Conservation (phyloP, 2,888 invertebrate species). For the Ectobius pallidus region DNA sequence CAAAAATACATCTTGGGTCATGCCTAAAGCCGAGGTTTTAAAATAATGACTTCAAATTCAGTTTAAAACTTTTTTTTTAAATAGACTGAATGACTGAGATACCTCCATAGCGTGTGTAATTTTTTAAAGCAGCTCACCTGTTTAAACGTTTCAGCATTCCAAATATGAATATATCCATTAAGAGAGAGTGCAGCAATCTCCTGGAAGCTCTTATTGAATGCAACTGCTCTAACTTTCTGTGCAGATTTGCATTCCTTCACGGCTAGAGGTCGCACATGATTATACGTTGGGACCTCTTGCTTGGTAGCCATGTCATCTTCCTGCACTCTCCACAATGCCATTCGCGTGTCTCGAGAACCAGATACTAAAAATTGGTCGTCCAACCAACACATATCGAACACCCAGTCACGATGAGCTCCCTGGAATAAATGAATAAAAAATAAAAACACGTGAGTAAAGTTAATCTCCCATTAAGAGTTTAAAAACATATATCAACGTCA, state of each 20-base stretch:
- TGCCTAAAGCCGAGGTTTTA: no score
- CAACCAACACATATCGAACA: constrained; percentile 93
- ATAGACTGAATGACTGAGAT: no score
- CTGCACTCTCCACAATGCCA: constrained; percentile 85
- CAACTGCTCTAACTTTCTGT: constrained; percentile 80
- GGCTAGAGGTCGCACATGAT: constrained; percentile 59
- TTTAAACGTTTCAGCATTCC: constrained; percentile 87
- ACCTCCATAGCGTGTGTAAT: no score
- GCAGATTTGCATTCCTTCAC: constrained; percentile 81
- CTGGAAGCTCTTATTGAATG: constrained; percentile 83
- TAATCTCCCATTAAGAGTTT: no score
- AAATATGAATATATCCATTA: constrained; percentile 93
- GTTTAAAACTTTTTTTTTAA: no score
- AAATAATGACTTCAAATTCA: no score
- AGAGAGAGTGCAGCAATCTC: constrained; percentile 91
- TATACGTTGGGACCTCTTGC: constrained; percentile 59
- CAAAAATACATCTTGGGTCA: no score
- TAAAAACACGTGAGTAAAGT: no score
- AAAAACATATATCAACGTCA: no score
- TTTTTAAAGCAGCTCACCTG: constrained; percentile 66
- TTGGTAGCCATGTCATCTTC: constrained; percentile 58
- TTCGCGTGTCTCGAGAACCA: constrained; percentile 88
- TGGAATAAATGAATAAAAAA: constrained; percentile 47
- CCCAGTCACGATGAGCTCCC: constrained; percentile 89
- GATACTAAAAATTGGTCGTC: constrained; percentile 95